These are phyloP conservation scores for Theretra japonica DNA, from an alignment of 2,888 invertebrate genomes.

Conservation along the genomic window DNA sequence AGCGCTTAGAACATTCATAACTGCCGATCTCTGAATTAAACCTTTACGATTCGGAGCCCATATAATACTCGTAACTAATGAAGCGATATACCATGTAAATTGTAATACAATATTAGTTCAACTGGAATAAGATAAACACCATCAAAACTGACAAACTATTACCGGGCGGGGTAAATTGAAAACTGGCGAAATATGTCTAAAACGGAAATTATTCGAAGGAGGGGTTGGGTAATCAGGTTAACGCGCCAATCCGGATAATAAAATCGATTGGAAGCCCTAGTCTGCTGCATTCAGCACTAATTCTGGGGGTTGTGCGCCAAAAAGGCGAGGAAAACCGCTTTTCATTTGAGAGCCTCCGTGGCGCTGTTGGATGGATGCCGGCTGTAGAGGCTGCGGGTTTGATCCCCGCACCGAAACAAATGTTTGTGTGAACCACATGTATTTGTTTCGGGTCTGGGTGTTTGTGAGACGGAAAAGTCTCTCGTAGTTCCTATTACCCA, in stretches of 20 bases:
- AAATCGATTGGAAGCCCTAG: constrained; percentile 46
- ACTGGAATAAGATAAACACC: neutral
- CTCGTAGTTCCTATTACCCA: too few species aligned
- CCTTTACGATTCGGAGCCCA: neutral
- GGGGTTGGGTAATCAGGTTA: constrained; percentile 54
- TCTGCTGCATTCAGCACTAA: constrained; percentile 53
- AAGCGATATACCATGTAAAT: neutral
- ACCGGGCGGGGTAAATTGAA: constrained; percentile 13
- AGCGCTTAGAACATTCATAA: too few species aligned
- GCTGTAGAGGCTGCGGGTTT: too few species aligned
- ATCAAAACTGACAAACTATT: neutral
- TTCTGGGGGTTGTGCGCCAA: constrained; percentile 1
- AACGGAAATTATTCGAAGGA: constrained; percentile 44
- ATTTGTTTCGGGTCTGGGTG: too few species aligned
- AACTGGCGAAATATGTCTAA: constrained; percentile 20
- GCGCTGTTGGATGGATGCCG: too few species aligned
- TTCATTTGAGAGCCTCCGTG: too few species aligned
- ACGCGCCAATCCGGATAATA: constrained; percentile 40
- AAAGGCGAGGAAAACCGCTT: neutral
- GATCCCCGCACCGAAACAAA: too few species aligned
- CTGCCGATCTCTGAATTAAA: neutral
- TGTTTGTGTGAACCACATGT: too few species aligned
- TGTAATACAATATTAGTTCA: neutral
- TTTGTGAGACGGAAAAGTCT: too few species aligned
- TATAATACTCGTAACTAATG: neutral